These are phyloP conservation scores for Colaptes auratus DNA, from an alignment of 2,113 vertebrate species.

Conservation along the genomic window DNA sequence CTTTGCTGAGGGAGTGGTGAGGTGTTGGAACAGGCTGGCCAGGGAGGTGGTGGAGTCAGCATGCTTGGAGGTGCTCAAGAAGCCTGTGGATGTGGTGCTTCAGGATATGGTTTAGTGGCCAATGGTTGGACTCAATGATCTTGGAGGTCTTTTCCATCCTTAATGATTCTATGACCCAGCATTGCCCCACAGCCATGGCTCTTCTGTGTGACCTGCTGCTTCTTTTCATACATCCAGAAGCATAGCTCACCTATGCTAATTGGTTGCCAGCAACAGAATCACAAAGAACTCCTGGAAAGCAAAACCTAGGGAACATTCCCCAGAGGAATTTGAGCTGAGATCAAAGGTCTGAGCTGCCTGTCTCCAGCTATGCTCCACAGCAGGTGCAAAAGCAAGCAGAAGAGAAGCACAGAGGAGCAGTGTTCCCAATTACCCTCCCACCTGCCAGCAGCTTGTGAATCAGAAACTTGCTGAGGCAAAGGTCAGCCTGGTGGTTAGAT, in stretches of 20 bases:
- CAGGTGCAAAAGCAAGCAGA: background rate
- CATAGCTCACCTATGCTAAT: background rate
- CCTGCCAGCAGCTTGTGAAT: background rate
- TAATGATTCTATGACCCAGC: too few relatives aligned
- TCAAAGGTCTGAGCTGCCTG: background rate
- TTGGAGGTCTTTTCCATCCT: too few relatives aligned
- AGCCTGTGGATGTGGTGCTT: too few relatives aligned
- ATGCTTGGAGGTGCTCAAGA: too few relatives aligned
- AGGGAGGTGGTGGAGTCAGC: too few relatives aligned
- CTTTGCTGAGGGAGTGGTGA: too few relatives aligned
- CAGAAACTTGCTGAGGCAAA: background rate
- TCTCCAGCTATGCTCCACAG: background rate
- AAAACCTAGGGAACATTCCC: background rate
- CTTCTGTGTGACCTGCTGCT: background rate
- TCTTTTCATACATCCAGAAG: background rate
- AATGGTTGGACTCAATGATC: too few relatives aligned
- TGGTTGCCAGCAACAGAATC: background rate
- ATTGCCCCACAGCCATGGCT: background rate
- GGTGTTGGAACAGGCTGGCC: too few relatives aligned
- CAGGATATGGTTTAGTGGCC: too few relatives aligned
- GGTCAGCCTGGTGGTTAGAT: background rate
- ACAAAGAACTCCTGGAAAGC: background rate
- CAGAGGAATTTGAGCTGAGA: background rate
- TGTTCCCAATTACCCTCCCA: background rate
- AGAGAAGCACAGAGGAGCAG: background rate